Evolutionary conservation across 2,113 vertebrate genomes (phyloP).

Genomic region (Alces alces): DNA sequence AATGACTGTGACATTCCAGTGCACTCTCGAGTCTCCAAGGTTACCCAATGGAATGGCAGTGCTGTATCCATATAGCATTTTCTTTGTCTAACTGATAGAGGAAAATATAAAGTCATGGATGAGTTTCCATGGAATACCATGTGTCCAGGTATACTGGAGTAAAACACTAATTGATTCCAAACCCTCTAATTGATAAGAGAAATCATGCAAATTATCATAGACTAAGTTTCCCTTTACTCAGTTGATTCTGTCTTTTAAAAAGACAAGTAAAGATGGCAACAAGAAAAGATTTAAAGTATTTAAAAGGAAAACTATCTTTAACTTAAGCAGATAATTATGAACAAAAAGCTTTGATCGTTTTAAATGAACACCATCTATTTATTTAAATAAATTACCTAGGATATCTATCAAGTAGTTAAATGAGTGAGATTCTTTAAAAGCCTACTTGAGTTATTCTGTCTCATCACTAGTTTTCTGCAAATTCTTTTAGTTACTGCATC

Average conservation of each 20-base stretch:
- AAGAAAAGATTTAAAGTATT: background rate
- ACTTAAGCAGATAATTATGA: constrained; percentile 1
- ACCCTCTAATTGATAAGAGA: background rate
- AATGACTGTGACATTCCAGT: background rate
- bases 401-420: background rate
- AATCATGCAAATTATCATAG: background rate
- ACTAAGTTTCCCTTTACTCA: background rate
- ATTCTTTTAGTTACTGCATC: constrained; percentile 11
- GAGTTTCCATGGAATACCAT: background rate
- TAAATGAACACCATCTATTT: background rate
- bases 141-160: background rate
- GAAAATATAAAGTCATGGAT: background rate
- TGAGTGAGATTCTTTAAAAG: background rate
- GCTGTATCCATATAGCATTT: background rate
- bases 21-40: background rate
- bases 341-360: background rate
- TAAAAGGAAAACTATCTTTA: constrained; percentile 24
- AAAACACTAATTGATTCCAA: background rate
- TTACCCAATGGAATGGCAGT: background rate
- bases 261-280: background rate
- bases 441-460: constrained; percentile 4
- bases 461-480: constrained; percentile 20
- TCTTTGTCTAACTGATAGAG: background rate
- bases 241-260: background rate
- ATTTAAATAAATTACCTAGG: constrained; percentile 32